Evolutionary conservation across 2,888 invertebrate species (phyloP), one percentile per base, ranked within the genome.

Genomic region (Phlogophora meticulosa): DNA sequence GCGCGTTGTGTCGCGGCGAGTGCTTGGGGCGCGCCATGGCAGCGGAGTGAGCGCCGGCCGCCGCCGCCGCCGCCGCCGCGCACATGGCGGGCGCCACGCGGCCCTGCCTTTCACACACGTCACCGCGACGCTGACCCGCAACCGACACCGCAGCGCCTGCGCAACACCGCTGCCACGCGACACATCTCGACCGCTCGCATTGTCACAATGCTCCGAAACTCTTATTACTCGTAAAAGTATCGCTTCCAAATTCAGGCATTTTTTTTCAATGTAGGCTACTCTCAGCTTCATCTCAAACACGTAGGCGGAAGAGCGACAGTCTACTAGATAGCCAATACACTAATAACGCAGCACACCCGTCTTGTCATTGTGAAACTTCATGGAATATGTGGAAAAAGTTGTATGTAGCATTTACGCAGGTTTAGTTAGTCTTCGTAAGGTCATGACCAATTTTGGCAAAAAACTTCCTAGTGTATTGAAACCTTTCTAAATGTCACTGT

Each of bases 21-120:
- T 93, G 95, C 90, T 91, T 94, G 84, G 95, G 93, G 79, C 95
- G 95, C 89, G 93, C 94, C 95, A 95, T 95, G 90, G 87, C 89
- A 88, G 86, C 90, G 88, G 92, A 94, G 94, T 95, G 95, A 90
- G 87, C 85, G 81, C 72, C 81, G 79, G 78, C 67, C 55, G 79
- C 11, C n/a, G 11, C 17, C n/a, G 81, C 75, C 46, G 62, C 62
- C 7, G 61, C 38, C 62, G 22, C 24, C 32, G 83, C 76, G 84
- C 90, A 71, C 78, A 64, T 61, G 71, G 61, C 65, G 78, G 78
- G 84, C 80, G 85, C 90, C 89, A 86, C 89, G 87, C 89, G 88
- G 87, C 85, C 74, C 79, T 74, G 70, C 86, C 89, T 85, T 81
- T 86, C 86, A 82, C 88, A 90, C 89, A 89, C 90, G 88, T 87